Conservation (phyloP, 2,888 invertebrate species). For the Polydrusus tereticollis region DNA sequence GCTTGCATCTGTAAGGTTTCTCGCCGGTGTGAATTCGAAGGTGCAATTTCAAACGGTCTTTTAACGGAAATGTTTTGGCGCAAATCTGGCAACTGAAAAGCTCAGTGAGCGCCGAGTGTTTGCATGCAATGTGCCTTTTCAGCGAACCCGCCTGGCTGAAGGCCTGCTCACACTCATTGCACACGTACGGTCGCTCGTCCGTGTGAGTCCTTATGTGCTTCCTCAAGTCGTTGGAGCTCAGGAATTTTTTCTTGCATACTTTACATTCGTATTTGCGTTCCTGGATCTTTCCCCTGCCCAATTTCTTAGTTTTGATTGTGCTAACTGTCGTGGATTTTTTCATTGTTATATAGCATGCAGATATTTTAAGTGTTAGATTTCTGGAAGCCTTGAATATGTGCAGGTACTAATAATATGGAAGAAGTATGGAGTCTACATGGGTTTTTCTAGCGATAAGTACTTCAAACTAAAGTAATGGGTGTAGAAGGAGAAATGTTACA, state of each 20-base stretch:
- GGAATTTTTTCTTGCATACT: conserved; percentile 75
- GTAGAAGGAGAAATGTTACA: conserved; percentile 13
- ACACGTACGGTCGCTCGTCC: conserved; percentile 74
- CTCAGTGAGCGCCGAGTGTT: conserved; percentile 68
- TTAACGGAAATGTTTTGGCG: conserved; percentile 80
- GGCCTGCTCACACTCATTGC: conserved; percentile 73
- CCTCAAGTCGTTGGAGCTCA: conserved; percentile 74
- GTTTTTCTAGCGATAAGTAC: conserved; percentile 8
- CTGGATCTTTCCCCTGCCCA: conserved; percentile 44
- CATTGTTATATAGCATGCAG: conserved; percentile 27
- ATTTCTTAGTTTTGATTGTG: neutral
- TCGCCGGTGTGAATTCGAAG: conserved; percentile 80
- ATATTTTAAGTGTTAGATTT: neutral
- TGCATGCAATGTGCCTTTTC: conserved; percentile 74
- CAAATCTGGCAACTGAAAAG: conserved; percentile 81
- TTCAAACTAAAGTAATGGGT: neutral
- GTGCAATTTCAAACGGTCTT: conserved; percentile 82
- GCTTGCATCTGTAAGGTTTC: conserved; percentile 75
- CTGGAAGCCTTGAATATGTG: neutral
- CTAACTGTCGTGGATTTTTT: conserved; percentile 4
- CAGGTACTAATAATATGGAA: neutral
- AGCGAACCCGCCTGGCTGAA: conserved; percentile 77
- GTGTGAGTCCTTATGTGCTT: conserved; percentile 79
- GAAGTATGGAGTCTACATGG: neutral
- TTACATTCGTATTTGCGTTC: conserved; percentile 71